These are phyloP conservation scores for Pararge aegeria DNA, from an alignment of 1,140 invertebrate species.

Conservation along the genomic window DNA sequence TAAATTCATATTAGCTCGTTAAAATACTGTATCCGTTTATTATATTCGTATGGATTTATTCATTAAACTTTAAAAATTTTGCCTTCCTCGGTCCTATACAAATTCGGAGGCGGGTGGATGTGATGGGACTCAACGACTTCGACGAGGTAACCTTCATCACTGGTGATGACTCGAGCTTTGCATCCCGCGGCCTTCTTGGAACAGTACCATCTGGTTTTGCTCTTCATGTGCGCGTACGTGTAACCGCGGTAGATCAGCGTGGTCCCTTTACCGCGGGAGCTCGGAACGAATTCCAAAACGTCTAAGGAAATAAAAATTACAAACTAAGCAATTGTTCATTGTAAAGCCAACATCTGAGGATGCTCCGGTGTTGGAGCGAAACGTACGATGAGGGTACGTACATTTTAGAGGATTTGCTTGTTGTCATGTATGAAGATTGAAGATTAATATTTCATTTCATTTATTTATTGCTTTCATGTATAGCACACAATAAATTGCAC, in stretches of 20 bases:
- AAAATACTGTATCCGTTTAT: too few relatives aligned
- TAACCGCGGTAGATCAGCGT: slow-evolving; percentile 31
- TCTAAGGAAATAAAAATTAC: slow-evolving; percentile 25
- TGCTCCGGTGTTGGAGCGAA: too few relatives aligned
- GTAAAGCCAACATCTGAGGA: too few relatives aligned
- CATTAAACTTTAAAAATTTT: slow-evolving; percentile 14
- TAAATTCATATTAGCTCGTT: too few relatives aligned
- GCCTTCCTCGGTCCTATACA: slow-evolving; percentile 20
- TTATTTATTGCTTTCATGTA: too few relatives aligned
- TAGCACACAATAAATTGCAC: too few relatives aligned
- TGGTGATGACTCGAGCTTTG: slow-evolving; percentile 27
- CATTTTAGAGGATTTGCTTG: too few relatives aligned
- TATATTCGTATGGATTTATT: too few relatives aligned
- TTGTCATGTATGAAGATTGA: too few relatives aligned
- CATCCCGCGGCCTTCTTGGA: slow-evolving; percentile 36
- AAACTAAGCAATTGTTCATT: too few relatives aligned
- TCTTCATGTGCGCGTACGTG: slow-evolving; percentile 32
- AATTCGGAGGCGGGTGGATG: slow-evolving; percentile 32
- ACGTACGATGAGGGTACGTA: too few relatives aligned
- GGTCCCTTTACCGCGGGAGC: slow-evolving; percentile 28
- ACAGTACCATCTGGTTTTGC: slow-evolving; percentile 35
- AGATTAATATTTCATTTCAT: too few relatives aligned
- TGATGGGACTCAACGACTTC: slow-evolving; percentile 22
- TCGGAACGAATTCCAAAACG: slow-evolving; percentile 40
- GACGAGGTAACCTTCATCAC: slow-evolving; percentile 20